Evolutionary conservation across 1,140 invertebrate genomes (phyloP).

Genomic region (Aporrectodea caliginosa): DNA sequence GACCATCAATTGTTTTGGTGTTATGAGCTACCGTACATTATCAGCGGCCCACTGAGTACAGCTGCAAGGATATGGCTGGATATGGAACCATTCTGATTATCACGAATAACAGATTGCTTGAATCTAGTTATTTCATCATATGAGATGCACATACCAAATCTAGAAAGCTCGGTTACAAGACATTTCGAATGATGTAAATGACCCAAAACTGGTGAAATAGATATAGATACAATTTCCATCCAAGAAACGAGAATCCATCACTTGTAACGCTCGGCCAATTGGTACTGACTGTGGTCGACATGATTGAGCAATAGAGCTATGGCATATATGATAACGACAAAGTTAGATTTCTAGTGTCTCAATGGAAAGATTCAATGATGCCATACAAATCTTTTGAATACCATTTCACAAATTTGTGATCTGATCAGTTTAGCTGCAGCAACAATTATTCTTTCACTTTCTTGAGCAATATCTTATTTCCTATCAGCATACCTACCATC

Average conservation of each 20-base stretch:
- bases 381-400: neutral
- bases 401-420: neutral
- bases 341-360: neutral
- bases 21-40: slow-evolving; percentile 45
- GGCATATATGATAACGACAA: neutral
- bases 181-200: neutral
- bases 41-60: slow-evolving; percentile 34
- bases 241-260: no score
- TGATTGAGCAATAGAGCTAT: neutral
- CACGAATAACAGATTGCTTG: neutral
- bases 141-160: neutral
- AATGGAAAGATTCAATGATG: neutral
- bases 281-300: neutral
- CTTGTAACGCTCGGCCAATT: no score
- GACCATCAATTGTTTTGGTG: slow-evolving; percentile 39
- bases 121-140: neutral
- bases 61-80: neutral
- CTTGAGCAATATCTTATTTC: neutral
- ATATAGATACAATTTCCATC: no score
- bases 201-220: neutral
- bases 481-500: neutral
- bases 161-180: neutral
- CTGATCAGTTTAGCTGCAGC: neutral
- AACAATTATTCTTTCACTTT: neutral
- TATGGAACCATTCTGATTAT: neutral